Percentiles rank a stretch among this genome's conserved stretches.
These are phyloP conservation scores for Ephydatia muelleri DNA, from an alignment of 37 sponge, comb jelly and placozoan genomes.

Conservation along the genomic window DNA sequence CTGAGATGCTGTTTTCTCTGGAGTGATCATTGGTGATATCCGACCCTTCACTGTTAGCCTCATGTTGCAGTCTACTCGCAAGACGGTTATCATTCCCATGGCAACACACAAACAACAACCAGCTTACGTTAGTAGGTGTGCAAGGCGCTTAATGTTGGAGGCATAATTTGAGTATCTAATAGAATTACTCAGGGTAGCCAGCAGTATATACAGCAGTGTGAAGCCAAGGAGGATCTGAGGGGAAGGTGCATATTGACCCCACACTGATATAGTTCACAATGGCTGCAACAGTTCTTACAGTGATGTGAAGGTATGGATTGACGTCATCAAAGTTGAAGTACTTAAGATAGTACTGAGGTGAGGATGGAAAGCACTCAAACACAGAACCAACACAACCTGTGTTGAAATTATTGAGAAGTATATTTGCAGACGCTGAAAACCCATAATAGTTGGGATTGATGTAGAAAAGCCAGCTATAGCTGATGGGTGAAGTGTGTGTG, in stretches of 20 bases:
- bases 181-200: slow-evolving; percentile 31
- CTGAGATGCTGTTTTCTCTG: not conserved
- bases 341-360: slow-evolving; percentile 39
- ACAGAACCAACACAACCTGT: slow-evolving; percentile 21
- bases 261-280: not conserved
- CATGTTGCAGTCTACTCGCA: not conserved
- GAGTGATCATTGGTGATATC: not conserved
- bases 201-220: slow-evolving; percentile 20
- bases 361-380: slow-evolving; percentile 51
- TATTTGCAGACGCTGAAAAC: slow-evolving; percentile 45
- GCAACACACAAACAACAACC: not conserved
- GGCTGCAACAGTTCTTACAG: too few relatives aligned
- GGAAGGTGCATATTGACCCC: not conserved
- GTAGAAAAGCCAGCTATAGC: slow-evolving; percentile 68
- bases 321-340: slow-evolving; percentile 52
- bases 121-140: not conserved
- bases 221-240: slow-evolving; percentile 37
- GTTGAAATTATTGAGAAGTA: slow-evolving; percentile 34
- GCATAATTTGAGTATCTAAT: slow-evolving; percentile 18
- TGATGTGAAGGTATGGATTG: slow-evolving; percentile 47
- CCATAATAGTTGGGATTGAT: slow-evolving; percentile 83
- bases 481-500: not conserved
- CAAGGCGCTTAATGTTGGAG: slow-evolving; percentile 2
- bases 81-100: not conserved
- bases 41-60: not conserved